Base-by-base conservation (phyloP, 92 coral and sea anemone species). In the Phenganax subtilis region DNA sequence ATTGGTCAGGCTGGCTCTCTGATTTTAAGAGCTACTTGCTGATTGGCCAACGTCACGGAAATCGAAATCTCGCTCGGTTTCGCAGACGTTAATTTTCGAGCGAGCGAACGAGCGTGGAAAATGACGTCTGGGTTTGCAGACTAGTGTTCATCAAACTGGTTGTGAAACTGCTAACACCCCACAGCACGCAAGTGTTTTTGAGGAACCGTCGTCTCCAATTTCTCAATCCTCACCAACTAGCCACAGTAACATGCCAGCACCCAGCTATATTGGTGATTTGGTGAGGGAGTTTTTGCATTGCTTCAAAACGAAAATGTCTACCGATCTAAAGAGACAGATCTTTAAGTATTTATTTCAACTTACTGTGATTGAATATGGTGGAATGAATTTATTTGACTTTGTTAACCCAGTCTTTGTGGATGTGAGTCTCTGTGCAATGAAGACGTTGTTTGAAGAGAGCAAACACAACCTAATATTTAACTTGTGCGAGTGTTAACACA, bases 161-260 rank as follows among this genome's bases (percentile, higher is more conserved):
- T 64, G 0, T 6, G 54, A 59, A 61, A 28, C 10, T 7, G 65
- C 25, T 52, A 53, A 27, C 74, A 54, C 54, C 74, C 73, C 77
- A 74, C 64, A 3, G 54, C 10, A 61, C 0, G 56, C 47, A 4
- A 9, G 6, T 6, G 30, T 0, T 60, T 54, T 15, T 29, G 80
- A 61, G 16, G 55, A 57, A n/a, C 80, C 83, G 9, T 69, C 85
- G 57, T 88, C 89, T 0, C 88, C 89, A 0, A 81, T 84, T 29
- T 86, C 86, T 80, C 56, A 20, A 11, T 86, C 75, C 56, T 89
- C 88, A 0, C 87, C 92, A 15, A 20, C 70, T 3, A 71, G 60
- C 17, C 6, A 64, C 57, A 12, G 55, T 54, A 1, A 5, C n/a
- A 3, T 15, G 47, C 10, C 44, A 11, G 51, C 28, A 12, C 76